Evolutionary conservation across 2,797 vertebrate species (phyloP).

Genomic region (Notamacropus eugenii): DNA sequence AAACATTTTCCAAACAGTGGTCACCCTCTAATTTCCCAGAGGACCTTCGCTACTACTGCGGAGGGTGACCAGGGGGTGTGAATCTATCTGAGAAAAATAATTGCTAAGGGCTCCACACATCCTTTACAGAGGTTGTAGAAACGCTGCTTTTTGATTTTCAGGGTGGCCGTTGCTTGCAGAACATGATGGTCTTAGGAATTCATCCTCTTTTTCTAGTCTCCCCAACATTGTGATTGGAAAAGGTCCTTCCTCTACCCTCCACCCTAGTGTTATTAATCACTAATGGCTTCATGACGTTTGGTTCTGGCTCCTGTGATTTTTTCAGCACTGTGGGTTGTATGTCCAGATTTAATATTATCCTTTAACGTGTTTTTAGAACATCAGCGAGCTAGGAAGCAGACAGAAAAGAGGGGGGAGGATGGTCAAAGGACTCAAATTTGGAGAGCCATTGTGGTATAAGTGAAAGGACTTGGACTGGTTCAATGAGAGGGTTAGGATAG

Average conservation of each 20-base stretch:
- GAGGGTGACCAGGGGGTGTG: constrained; percentile 26
- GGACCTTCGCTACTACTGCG: background rate
- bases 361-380: background rate
- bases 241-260: background rate
- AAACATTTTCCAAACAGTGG: background rate
- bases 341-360: background rate
- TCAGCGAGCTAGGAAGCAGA: background rate
- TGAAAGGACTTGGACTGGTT: background rate
- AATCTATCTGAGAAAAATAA: background rate
- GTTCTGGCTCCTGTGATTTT: background rate
- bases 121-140: constrained; percentile 18
- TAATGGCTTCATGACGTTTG: background rate
- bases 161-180: constrained; percentile 10
- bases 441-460: background rate
- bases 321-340: background rate
- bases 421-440: background rate
- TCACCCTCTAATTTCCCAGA: background rate
- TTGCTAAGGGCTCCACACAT: constrained; percentile 37
- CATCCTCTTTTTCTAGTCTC: background rate
- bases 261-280: background rate
- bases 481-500: background rate
- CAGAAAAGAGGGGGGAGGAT: background rate
- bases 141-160: background rate
- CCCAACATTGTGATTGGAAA: background rate
- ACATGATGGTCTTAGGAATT: constrained; percentile 17